These are phyloP conservation scores for Pardosa pseudoannulata DNA, from an alignment of 2,888 invertebrate species.

Conservation along the genomic window DNA sequence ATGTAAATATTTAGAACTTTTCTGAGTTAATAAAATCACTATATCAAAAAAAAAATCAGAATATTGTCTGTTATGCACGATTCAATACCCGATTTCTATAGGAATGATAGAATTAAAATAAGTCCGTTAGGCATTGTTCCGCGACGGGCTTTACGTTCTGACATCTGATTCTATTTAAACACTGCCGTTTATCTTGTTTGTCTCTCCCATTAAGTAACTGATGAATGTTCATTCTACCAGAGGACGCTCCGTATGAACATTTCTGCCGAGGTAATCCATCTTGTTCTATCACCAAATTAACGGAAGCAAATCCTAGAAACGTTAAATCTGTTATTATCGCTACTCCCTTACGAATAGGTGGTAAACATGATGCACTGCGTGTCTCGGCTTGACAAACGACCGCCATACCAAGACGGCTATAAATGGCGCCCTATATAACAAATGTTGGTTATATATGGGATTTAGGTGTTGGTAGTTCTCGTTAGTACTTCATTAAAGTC, in stretches of 20 bases:
- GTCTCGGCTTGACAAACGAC: slow-evolving; percentile 10
- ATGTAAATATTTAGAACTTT: too few species aligned
- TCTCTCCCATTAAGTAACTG: too few species aligned
- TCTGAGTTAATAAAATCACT: too few species aligned
- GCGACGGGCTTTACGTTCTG: too few species aligned
- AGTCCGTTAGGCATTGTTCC: too few species aligned
- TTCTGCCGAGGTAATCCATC: neutral
- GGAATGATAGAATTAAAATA: too few species aligned
- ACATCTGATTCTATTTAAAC: too few species aligned
- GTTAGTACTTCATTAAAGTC: neutral
- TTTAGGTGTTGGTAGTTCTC: neutral
- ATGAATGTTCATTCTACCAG: neutral
- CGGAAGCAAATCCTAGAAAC: slow-evolving; percentile 2
- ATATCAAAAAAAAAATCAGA: too few species aligned
- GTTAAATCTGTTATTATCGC: slow-evolving; percentile 13
- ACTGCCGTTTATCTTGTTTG: too few species aligned
- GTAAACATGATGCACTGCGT: slow-evolving; percentile 23
- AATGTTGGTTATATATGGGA: neutral
- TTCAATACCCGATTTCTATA: too few species aligned
- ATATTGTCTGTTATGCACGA: too few species aligned
- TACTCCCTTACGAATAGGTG: slow-evolving; percentile 4
- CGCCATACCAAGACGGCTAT: neutral
- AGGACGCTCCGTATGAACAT: neutral
- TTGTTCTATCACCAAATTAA: neutral
- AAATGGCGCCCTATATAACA: neutral